phyloP scores from a whole-genome alignment of 30 jellyfish, hydroid and myxozoan species.

The Aurelia sp. region DNA sequence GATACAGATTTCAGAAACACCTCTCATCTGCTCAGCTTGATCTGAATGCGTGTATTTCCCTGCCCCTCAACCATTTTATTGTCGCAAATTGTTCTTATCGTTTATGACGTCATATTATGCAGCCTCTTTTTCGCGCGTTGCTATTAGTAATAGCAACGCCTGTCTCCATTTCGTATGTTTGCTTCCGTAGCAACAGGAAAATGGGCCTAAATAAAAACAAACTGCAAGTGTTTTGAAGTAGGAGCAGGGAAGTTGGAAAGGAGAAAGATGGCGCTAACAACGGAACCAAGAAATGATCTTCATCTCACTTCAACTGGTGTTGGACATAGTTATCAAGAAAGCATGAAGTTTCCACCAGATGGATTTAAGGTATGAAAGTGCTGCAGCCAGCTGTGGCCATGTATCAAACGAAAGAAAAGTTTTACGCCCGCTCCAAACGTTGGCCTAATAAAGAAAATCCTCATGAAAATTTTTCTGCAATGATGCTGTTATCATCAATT shows the following conservation, averaged over 20 bases:
- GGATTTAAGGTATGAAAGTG: conserved; percentile 57
- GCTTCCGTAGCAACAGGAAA: conserved; percentile 19
- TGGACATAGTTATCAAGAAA: conserved; percentile 60
- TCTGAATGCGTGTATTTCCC: no score
- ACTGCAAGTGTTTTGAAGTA: no score
- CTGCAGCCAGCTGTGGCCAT: no score
- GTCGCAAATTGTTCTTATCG: not conserved
- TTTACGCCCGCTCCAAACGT: no score
- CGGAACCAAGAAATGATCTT: conserved; percentile 75
- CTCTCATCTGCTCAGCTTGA: no score
- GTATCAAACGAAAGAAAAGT: not conserved
- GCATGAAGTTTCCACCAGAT: conserved; percentile 74
- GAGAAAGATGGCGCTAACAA: conserved; percentile 48
- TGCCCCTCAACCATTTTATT: no score
- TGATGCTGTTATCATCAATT: no score
- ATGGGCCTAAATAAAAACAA: not conserved
- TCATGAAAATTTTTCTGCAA: no score
- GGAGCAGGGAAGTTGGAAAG: no score
- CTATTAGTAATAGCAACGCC: not conserved
- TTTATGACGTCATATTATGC: conserved; percentile 15
- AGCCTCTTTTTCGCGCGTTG: not conserved
- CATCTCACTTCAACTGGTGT: conserved; percentile 82
- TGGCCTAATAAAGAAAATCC: no score
- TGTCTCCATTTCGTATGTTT: conserved; percentile 20
- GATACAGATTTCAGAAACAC: not conserved